Evolutionary conservation across 2,113 vertebrate genomes (phyloP).

Genomic region (Callospermophilus lateralis): DNA sequence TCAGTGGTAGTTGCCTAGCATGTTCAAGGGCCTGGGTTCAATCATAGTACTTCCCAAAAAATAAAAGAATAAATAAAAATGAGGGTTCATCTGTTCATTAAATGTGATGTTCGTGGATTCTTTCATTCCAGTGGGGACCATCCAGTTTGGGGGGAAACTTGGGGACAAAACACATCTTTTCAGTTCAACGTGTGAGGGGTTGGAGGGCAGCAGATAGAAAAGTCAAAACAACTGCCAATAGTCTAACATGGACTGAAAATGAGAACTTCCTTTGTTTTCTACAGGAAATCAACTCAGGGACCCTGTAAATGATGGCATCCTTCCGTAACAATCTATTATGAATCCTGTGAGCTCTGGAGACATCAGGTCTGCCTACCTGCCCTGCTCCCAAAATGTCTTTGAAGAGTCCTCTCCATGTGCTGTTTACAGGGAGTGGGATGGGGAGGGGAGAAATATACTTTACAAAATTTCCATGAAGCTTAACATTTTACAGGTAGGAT

Average conservation of each 20-base stretch:
- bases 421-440: too few species aligned
- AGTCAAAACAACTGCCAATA: neutral
- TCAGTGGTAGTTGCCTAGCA: neutral
- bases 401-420: neutral
- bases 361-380: neutral
- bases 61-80: neutral
- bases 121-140: neutral
- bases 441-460: neutral
- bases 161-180: neutral
- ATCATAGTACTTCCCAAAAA: neutral
- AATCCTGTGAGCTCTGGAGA: neutral
- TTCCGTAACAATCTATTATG: neutral
- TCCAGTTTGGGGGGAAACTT: neutral
- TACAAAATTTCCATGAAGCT: neutral
- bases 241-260: neutral
- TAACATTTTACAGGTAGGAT: neutral
- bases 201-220: neutral
- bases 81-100: neutral
- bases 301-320: neutral
- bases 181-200: neutral
- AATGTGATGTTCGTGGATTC: neutral
- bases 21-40: neutral
- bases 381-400: too few species aligned
- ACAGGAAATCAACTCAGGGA: neutral
- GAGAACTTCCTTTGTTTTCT: neutral